Percentiles rank a stretch among this genome's conserved stretches.
phyloP scores from a whole-genome alignment of 2,113 vertebrate species.

The Galeopterus variegatus region DNA sequence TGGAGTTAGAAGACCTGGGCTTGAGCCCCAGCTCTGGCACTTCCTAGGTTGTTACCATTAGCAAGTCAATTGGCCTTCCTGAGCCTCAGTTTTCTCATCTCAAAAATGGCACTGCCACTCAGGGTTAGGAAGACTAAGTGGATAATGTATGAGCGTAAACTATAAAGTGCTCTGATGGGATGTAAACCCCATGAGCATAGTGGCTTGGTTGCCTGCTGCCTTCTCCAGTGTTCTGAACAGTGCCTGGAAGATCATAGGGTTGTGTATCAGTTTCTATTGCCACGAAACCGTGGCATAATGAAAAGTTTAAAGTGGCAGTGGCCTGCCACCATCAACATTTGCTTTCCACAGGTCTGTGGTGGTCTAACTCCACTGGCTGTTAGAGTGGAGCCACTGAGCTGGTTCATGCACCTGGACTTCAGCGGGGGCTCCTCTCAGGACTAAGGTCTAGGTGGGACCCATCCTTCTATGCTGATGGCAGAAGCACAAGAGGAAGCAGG shows the following conservation, averaged over 20 bases:
- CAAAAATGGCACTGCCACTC: neutral
- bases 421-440: neutral
- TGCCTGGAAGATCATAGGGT: neutral
- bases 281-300: neutral
- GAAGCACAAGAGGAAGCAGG: neutral
- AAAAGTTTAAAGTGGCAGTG: neutral
- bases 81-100: neutral
- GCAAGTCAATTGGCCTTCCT: neutral
- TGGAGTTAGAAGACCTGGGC: neutral
- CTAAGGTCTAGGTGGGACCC: neutral
- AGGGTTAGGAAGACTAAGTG: neutral
- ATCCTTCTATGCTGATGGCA: neutral
- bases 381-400: neutral
- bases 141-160: fast-evolving
- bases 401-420: no score
- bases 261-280: neutral
- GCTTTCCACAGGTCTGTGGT: neutral
- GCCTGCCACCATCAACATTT: neutral
- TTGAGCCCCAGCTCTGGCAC: neutral
- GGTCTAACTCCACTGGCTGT: neutral
- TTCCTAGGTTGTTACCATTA: neutral
- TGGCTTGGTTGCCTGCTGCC: neutral
- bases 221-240: neutral
- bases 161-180: neutral
- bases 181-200: neutral